Conservation (phyloP, 2,888 invertebrate species). For the Xestia rhomboidea region DNA sequence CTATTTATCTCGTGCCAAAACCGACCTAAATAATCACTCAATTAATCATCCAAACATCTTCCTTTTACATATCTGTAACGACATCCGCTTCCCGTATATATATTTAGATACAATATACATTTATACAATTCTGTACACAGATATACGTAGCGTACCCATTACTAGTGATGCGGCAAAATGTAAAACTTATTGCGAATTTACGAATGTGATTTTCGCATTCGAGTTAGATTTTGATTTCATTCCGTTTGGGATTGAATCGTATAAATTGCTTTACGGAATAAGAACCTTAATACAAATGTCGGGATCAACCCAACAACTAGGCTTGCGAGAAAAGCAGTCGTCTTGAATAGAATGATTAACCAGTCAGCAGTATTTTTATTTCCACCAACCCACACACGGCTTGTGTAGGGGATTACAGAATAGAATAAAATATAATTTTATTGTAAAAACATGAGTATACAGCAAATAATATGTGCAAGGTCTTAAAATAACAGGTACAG, state of each 20-base stretch:
- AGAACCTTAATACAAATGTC: background rate
- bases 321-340: background rate
- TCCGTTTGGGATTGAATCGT: background rate
- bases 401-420: background rate
- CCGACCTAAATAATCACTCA: conserved; percentile 59
- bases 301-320: background rate
- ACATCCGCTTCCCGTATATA: conserved; percentile 76
- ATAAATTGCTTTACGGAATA: background rate
- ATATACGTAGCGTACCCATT: conserved; percentile 31
- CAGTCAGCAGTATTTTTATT: background rate
- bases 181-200: conserved; percentile 21
- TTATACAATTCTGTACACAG: conserved; percentile 31
- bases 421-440: too few species aligned
- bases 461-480: too few species aligned
- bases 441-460: too few species aligned
- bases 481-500: too few species aligned
- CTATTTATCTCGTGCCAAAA: conserved; percentile 53
- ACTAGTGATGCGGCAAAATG: conserved; percentile 46
- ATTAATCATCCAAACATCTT: conserved; percentile 69
- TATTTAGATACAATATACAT: conserved; percentile 49
- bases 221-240: background rate
- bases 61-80: conserved; percentile 68
- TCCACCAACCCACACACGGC: background rate
- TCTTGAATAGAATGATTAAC: background rate
- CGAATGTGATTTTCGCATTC: conserved; percentile 19